Conservation (phyloP, 2,113 vertebrate genomes). For the Callipepla squamata region DNA sequence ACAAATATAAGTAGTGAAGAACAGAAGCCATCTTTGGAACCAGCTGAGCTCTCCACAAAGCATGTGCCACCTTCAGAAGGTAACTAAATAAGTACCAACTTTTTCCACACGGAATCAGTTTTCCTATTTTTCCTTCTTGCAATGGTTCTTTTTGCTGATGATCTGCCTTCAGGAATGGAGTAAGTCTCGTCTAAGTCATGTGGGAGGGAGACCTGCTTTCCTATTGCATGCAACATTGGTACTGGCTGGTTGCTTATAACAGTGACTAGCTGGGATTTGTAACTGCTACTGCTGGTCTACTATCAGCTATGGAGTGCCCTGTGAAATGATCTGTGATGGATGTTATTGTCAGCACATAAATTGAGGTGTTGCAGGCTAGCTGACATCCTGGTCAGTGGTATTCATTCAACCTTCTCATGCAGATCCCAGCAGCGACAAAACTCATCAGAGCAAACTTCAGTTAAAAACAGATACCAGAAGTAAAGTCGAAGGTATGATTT, state of each 20-base stretch:
- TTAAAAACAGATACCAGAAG: background rate
- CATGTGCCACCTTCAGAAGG: background rate
- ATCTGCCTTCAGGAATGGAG: background rate
- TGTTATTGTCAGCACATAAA: background rate
- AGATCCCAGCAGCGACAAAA: background rate
- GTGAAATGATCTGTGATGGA: background rate
- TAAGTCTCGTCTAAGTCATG: background rate
- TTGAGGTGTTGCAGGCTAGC: background rate
- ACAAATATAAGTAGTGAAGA: rapidly evolving
- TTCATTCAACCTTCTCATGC: background rate
- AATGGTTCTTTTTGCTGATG: background rate
- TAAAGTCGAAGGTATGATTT: conserved; percentile 8
- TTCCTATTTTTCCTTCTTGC: background rate
- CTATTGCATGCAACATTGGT: background rate
- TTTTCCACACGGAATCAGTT: background rate
- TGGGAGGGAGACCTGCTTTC: background rate
- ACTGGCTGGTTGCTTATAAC: rapidly evolving
- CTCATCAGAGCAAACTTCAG: background rate
- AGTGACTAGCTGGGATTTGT: background rate
- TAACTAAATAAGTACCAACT: background rate
- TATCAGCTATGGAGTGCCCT: background rate
- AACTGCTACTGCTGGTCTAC: background rate
- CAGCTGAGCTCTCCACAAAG: rapidly evolving
- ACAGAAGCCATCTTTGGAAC: rapidly evolving
- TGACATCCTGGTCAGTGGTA: background rate